Evolutionary conservation across 2,888 invertebrate genomes (phyloP), one percentile per base, ranked within the genome.

Genomic region (Andrena marginata): DNA sequence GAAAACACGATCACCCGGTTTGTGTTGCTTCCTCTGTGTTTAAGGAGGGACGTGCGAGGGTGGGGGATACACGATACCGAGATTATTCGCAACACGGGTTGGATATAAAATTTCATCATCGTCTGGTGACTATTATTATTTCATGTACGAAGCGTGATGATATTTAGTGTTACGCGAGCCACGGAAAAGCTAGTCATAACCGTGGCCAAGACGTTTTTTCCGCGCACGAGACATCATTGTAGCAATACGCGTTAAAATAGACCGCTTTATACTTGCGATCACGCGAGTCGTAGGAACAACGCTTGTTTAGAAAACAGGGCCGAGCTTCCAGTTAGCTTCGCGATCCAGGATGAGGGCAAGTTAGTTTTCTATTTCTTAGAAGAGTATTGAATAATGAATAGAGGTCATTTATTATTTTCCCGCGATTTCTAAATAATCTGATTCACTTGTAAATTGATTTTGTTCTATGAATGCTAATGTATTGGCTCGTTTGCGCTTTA

Each of bases 191-290:
- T 56, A 54, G n/a, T 71, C 63, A 23, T 13, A 77, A 80, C 10
- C 42, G 23, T 16, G 60, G 75, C 60, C 72, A 80, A 73, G 48
- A 49, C 42, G 48, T 81, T 78, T 63, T 74, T 51, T 31, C 23
- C 42, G 64, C 42, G 29, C 35, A 29, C 16, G 23, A 5, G 51
- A 33, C 42, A 59, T 48, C 35, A 49, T 73, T 77, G 56, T 77
- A 49, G 75, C 60, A 71, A 67, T 60, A 67, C 26, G 26, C 29
- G 10, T 70, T 51, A 80, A 74, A 85, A 80, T 80, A 85, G 68
- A 80, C 31, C 16, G 13, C 13, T 6, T 10, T 23, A 60, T 60
- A 60, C 23, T 23, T 42, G 29, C 23, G 16, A 54, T 29, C 20
- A 68, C 5, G 59, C 49, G 20, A 62, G 31, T 67, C 42, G 26